Conservation (phyloP, 2,888 invertebrate genomes). For the Yponomeuta sedellus region DNA sequence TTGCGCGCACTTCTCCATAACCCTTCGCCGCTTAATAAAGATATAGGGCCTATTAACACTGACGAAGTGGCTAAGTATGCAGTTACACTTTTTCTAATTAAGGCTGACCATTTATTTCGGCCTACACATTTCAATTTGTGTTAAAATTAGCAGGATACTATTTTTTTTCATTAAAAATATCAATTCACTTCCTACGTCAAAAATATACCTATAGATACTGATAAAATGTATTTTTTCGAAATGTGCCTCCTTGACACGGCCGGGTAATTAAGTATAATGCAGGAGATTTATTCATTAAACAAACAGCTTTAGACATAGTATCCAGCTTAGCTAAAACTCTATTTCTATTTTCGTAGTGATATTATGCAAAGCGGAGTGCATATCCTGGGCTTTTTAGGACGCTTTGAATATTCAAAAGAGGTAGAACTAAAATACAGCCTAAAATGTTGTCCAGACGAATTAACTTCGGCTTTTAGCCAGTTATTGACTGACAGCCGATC, state of each 20-base stretch:
- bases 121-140: not conserved
- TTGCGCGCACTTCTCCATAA: conserved; percentile 67
- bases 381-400: not conserved
- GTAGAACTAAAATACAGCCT: conserved; percentile 11
- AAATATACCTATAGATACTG: too few species aligned
- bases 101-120: conserved; percentile 5
- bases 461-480: conserved; percentile 7
- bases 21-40: conserved; percentile 68
- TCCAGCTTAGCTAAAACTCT: not conserved
- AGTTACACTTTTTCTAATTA: conserved; percentile 30
- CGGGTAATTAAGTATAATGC: too few species aligned
- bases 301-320: too few species aligned
- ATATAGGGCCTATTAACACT: conserved; percentile 67
- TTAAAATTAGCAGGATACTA: not conserved
- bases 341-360: not conserved
- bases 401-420: conserved; percentile 15
- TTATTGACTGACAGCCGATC: conserved; percentile 22
- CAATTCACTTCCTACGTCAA: too few species aligned
- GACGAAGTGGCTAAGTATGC: conserved; percentile 44
- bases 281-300: too few species aligned
- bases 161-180: too few species aligned
- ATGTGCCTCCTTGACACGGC: too few species aligned
- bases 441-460: conserved; percentile 13
- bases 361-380: not conserved
- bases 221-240: too few species aligned